Evolutionary conservation across 2,797 vertebrate genomes (phyloP).

Genomic region (Sciurus vulgaris): DNA sequence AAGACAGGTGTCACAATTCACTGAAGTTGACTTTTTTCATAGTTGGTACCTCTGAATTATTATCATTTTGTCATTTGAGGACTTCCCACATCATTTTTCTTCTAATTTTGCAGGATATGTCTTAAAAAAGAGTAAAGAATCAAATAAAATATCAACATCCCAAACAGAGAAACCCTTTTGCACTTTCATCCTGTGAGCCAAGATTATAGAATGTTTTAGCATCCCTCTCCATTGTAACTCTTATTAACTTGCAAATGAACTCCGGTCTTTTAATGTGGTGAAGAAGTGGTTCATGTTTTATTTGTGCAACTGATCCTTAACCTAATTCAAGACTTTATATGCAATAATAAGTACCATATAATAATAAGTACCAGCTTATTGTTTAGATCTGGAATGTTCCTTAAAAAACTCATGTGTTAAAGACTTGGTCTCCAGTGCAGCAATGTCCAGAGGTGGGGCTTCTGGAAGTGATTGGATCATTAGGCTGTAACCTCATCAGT

Average conservation of each 20-base stretch:
- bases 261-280: not conserved
- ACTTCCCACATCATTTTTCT: not conserved
- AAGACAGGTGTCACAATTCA: not conserved
- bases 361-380: slow-evolving; percentile 40
- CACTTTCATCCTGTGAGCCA: not conserved
- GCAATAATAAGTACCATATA: not conserved
- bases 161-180: not conserved
- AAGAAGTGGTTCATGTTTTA: not conserved
- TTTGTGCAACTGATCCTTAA: not conserved
- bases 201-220: not conserved
- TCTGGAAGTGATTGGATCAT: too few species aligned
- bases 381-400: too few species aligned
- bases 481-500: too few species aligned
- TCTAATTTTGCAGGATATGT: not conserved
- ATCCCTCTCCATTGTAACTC: not conserved
- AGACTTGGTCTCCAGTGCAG: too few species aligned
- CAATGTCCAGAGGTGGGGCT: too few species aligned
- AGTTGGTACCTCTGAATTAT: not conserved
- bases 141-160: not conserved
- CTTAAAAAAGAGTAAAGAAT: not conserved
- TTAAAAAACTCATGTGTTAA: too few species aligned
- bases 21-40: not conserved
- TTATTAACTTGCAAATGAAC: not conserved
- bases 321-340: not conserved
- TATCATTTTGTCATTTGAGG: not conserved